Conservation (phyloP, 1,140 invertebrate genomes). For the Hylyphantes graminicola region DNA sequence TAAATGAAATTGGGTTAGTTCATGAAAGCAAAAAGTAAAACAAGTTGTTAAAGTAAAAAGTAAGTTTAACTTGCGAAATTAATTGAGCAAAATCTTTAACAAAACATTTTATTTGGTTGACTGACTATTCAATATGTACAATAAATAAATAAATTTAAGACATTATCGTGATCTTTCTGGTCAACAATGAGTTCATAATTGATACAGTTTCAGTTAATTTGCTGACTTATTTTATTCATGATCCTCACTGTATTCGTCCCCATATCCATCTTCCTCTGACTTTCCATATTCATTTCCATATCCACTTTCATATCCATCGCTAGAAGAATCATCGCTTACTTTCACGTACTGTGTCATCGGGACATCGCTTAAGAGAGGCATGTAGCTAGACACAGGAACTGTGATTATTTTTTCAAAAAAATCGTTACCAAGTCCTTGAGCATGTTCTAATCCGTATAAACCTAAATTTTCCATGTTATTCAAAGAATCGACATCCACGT, state of each 20-base stretch:
- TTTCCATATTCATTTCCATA: conserved; percentile 2
- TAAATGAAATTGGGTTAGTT: no score
- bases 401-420: conserved; percentile 31
- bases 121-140: no score
- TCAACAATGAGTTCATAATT: background rate
- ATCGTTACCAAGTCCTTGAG: conserved; percentile 2
- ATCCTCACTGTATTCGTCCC: background rate
- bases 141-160: no score
- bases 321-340: conserved; percentile 27
- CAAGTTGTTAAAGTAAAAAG: no score
- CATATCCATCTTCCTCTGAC: conserved; percentile 13
- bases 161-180: no score
- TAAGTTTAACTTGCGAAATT: no score
- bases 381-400: conserved; percentile 18
- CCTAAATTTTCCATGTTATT: background rate
- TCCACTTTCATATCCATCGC: conserved; percentile 20
- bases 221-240: background rate
- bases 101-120: no score
- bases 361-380: conserved; percentile 13
- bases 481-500: conserved; percentile 28
- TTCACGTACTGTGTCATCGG: conserved; percentile 38
- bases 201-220: background rate
- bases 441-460: conserved; percentile 11
- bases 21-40: no score
- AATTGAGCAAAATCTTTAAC: no score